Base-by-base conservation (phyloP, 2,113 vertebrate species). In the Eleginops maclovinus region DNA sequence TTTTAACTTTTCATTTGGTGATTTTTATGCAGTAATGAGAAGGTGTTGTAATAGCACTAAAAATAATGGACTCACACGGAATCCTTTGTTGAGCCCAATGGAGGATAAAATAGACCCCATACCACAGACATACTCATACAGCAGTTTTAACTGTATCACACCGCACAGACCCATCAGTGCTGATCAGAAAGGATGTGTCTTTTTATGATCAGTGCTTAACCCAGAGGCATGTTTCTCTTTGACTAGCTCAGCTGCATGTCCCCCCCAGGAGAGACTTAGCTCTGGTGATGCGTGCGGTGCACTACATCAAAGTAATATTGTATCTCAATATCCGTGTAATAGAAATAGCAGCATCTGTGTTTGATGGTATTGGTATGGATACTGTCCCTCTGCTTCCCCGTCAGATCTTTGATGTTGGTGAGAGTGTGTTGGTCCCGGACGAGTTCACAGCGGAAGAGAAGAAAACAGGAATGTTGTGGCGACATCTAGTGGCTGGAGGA, bases 321-420 rank as follows among this genome's bases (percentile, higher is more conserved):
- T 36, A 36, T 36, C 31, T 36, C 7, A 36, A 36, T 36, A 36
- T 36, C 31, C 4, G 31, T 31, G 4, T 31, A 7, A 36, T 8
- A 31, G 31, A 31, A 31, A 31, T 31, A 31, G 31, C 31, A 36
- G 31, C 31, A 36, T 36, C 7, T 36, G 31, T 36, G 31, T 36
- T 36, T 36, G 31, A 36, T 36, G 31, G 31, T 1, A 36, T 36
- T 5, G 96, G 98, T 98, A 90, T 71, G 84, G 26, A 21, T 40
- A 2, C 9, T 11, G 26, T 1, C 41, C 26, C 14, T 62, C 4
- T 15, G 8, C 69, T 15, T 43, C 19, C 26, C 16, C 31, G 31
- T 8, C 88, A 99, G 98, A 99, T 99, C 72, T 98, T 99, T 4
- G 98, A 99, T 60, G 95, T 99, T 4, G 98, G 98, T 4, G 98